Conservation (phyloP, 2,888 invertebrate genomes). For the Hypomecis atomaria region DNA sequence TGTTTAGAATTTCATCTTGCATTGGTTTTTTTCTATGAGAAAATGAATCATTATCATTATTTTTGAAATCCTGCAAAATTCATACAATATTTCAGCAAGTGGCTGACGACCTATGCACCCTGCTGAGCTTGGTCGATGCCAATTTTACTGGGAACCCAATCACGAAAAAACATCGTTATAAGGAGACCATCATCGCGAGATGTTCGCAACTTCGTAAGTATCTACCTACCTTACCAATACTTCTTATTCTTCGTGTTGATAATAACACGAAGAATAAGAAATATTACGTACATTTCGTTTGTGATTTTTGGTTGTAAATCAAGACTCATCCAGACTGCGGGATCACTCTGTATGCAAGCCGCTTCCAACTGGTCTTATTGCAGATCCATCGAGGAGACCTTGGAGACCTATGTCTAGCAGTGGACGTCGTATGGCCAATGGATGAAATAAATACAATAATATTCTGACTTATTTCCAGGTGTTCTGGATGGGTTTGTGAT, state of each 20-base stretch:
- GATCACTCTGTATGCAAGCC: no score
- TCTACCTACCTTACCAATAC: neutral
- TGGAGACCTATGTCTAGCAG: no score
- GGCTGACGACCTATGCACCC: slow-evolving; percentile 81
- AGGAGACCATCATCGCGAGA: slow-evolving; percentile 87
- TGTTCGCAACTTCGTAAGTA: slow-evolving; percentile 84
- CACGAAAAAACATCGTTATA: slow-evolving; percentile 85
- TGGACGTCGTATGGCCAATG: no score
- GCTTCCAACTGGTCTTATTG: no score
- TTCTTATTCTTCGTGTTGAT: neutral
- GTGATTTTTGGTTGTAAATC: no score
- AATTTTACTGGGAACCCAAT: slow-evolving; percentile 87
- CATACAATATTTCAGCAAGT: slow-evolving; percentile 66
- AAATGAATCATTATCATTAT: no score
- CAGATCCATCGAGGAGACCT: no score
- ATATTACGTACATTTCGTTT: neutral
- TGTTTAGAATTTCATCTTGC: no score
- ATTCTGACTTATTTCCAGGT: slow-evolving; percentile 65
- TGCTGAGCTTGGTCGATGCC: slow-evolving; percentile 82
- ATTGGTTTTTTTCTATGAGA: neutral
- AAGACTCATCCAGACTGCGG: no score
- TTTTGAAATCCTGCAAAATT: neutral
- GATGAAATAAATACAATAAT: no score
- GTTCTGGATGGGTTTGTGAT: slow-evolving; percentile 85
- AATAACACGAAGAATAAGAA: no score